Percentiles rank a stretch among this genome's conserved stretches.
phyloP scores from a whole-genome alignment of 1,140 invertebrate genomes.

The Neodiprion pinetum region DNA sequence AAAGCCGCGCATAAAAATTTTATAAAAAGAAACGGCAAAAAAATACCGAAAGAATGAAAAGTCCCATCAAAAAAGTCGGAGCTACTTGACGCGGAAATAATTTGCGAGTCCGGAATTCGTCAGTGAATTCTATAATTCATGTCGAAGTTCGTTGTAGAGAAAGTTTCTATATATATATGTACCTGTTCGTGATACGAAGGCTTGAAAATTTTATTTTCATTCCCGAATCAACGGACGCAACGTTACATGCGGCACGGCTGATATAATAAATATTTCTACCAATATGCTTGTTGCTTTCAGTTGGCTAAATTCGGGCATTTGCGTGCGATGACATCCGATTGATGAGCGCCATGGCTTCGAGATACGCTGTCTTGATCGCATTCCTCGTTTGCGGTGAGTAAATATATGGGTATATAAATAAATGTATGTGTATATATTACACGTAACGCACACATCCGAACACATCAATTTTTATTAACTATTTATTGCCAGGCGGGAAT shows the following conservation, averaged over 20 bases:
- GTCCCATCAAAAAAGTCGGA: background rate
- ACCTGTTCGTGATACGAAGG: slow-evolving; percentile 9
- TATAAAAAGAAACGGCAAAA: no score
- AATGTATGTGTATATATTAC: background rate
- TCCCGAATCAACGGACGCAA: background rate
- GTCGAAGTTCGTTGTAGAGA: slow-evolving; percentile 12
- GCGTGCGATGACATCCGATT: slow-evolving; percentile 48
- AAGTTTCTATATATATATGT: background rate
- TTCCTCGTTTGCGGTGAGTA: slow-evolving; percentile 43
- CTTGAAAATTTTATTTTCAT: slow-evolving; percentile 16
- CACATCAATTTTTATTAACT: no score
- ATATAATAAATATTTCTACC: background rate
- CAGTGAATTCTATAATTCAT: slow-evolving; percentile 8
- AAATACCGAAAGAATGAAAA: background rate
- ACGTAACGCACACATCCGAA: slow-evolving; percentile 13
- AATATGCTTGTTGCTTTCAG: slow-evolving; percentile 40
- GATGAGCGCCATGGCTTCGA: slow-evolving; percentile 45
- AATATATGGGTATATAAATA: background rate
- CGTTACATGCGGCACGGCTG: background rate
- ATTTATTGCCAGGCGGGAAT: background rate
- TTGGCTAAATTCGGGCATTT: slow-evolving; percentile 35
- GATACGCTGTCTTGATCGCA: slow-evolving; percentile 40
- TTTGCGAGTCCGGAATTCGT: background rate
- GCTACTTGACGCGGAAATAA: slow-evolving; percentile 11
- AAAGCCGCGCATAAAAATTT: background rate